Evolutionary conservation across 2,888 invertebrate genomes (phyloP), one percentile per base, ranked within the genome.

Genomic region (Harpalus rubripes): DNA sequence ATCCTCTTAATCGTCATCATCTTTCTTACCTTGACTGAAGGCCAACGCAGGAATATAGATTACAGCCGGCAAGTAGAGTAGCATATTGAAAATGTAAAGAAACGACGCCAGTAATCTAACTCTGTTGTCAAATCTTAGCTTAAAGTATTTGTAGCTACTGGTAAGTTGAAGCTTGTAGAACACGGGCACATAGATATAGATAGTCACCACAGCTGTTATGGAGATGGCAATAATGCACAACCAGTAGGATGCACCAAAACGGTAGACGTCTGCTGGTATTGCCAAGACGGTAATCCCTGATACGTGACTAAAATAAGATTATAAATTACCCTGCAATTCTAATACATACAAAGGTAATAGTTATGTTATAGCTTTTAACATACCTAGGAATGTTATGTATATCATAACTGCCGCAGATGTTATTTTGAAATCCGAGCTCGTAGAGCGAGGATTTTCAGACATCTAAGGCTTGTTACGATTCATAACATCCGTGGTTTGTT

Each of bases 251-350:
- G 94, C 94, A 3, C 96, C 85, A 39, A 80, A 85, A 5, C 41
- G 8, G 44, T 85, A 85, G 26, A 85, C 59, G 39, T 85, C 85
- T 7, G 85, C 65, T 56, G 85, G 96, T 10, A 95, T 93, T 0
- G 95, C 96, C 7, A 96, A 92, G 7, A 96, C 90, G 0, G 95
- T 95, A 65, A 96, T 94, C 56, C 96, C 96, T 3, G 96, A 96
- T 88, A 96, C 91, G 87, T 95, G 95, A 88, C 96, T 96, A 90
- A 61, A 92, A 90, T 84, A 63, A 22, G 16, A 22, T 32, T 32
- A 32, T 32, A 32, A 32, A 32, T 32, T 5, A 32, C 0, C 5
- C 5, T 5, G 32, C 0, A 32, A 1, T 32, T 4, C 32, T 32
- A 32, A 32, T 32, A 22, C 22, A 22, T 22, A 3, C 22, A 2